Conservation (phyloP, 2,113 vertebrate species). For the Acinonyx jubatus region DNA sequence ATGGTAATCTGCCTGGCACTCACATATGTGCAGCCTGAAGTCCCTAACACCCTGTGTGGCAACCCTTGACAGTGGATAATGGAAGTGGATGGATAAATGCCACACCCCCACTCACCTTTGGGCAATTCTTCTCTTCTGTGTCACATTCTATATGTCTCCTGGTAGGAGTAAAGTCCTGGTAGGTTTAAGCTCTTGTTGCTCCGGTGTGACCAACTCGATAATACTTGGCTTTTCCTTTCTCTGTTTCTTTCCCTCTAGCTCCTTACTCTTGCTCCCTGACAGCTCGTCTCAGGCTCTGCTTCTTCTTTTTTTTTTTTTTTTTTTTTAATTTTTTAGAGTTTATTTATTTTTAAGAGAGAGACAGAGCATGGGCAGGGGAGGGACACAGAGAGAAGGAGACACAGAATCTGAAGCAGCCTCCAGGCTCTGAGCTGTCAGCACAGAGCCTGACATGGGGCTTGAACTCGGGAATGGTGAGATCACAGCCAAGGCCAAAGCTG, state of each 20-base stretch:
- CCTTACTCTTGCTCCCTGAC: neutral
- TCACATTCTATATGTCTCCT: neutral
- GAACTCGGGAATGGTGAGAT: too few species aligned
- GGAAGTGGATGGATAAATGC: neutral
- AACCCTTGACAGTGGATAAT: neutral
- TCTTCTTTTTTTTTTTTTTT: neutral
- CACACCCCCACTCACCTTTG: neutral
- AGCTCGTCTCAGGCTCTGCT: neutral
- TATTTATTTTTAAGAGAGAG: too few species aligned
- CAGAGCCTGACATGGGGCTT: too few species aligned
- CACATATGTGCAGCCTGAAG: neutral
- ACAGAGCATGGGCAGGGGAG: too few species aligned
- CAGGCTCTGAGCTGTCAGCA: too few species aligned
- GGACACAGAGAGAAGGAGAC: too few species aligned
- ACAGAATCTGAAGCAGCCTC: too few species aligned
- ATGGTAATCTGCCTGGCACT: neutral
- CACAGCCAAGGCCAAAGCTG: too few species aligned
- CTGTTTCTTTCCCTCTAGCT: neutral
- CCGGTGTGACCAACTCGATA: neutral
- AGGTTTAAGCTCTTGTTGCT: neutral
- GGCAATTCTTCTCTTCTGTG: neutral
- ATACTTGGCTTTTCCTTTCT: neutral
- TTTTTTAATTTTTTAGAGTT: too few species aligned
- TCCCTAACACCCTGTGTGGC: neutral
- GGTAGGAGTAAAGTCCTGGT: neutral